Base-by-base conservation (phyloP, 2,113 vertebrate species). In the Pipra filicauda region DNA sequence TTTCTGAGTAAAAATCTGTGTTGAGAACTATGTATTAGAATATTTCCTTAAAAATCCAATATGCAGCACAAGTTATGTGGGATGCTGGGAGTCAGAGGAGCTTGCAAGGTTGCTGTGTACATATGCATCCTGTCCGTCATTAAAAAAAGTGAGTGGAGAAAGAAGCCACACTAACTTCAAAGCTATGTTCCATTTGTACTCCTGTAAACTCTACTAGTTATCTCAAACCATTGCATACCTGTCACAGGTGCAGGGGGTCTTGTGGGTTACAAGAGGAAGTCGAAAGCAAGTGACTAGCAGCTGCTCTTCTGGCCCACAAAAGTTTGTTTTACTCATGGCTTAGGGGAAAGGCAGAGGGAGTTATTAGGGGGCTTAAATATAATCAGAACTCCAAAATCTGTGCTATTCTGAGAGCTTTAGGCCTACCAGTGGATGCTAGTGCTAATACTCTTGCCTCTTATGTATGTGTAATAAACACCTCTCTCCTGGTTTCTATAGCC, bases 401-500 rank as follows among this genome's bases (percentile, higher is more conserved):
- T 93, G 30, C 67, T 77, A 3, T 39, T 24, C 26, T 58, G 85
- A 85, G 93, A 96, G 77, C 87, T 95, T 93, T 88, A 92, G 85
- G 94, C 71, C 70, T 95, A 58, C 74, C 76, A 77, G 70, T 83
- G 79, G 46, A 89, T 89, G 82, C 64, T 96, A 46, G 48, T 83
- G 75, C 71, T 97, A 33, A 46, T 69, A 46, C 61, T 65, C 33
- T 62, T 58, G 17, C 21, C 28, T 77, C 21, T 27, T 69, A 21
- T 54, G 11, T 69, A 7, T 28, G 10, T 43, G 1, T n/a, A 81
- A 48, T 61, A 31, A 91, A 74, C 8, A 59, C 17, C 10, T 93
- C 27, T 83, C 62, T 96, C 15, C 92, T 97, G 94, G 37, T 97
- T 97, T 84, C 91, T 62, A 2, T 96, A 99, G 99, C 95, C 99